Conservation (phyloP, 2,113 vertebrate genomes). For the Pseudorhombus dupliciocellatus region DNA sequence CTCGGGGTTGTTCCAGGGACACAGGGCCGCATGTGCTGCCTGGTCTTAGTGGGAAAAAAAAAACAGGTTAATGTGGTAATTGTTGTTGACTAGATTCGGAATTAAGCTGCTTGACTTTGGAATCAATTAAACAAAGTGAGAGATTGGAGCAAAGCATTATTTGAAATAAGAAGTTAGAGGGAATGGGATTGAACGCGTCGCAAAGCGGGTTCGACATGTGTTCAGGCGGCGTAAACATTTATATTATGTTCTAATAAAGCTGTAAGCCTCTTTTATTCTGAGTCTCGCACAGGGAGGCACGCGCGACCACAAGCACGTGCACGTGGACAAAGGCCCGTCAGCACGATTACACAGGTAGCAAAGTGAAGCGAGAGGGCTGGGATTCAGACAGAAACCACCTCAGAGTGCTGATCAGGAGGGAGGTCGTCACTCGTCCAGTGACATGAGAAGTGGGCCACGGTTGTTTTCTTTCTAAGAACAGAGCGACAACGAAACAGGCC, state of each 20-base stretch:
- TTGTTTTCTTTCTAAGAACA: slow-evolving; percentile 42
- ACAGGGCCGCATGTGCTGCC: slow-evolving; percentile 31
- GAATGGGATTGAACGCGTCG: slow-evolving; percentile 47
- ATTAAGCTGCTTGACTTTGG: slow-evolving; percentile 67
- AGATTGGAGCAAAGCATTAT: slow-evolving; percentile 24
- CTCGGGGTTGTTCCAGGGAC: slow-evolving; percentile 54
- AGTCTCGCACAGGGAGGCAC: slow-evolving; percentile 1
- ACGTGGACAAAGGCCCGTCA: slow-evolving; percentile 6
- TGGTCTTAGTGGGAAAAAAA: slow-evolving; percentile 41
- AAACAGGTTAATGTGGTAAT: slow-evolving; percentile 58
- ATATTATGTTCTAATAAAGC: slow-evolving; percentile 36
- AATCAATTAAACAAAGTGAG: slow-evolving; percentile 73
- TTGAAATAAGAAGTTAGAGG: slow-evolving; percentile 37
- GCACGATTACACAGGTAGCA: neutral
- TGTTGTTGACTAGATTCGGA: slow-evolving; percentile 45
- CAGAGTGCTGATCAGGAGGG: neutral
- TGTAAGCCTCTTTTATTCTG: slow-evolving; percentile 26
- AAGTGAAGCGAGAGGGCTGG: slow-evolving; percentile 9
- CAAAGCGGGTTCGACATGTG: slow-evolving; percentile 45
- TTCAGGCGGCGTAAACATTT: slow-evolving; percentile 28
- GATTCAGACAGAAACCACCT: slow-evolving; percentile 25
- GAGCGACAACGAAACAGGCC: slow-evolving; percentile 12
- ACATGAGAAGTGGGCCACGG: slow-evolving; percentile 24
- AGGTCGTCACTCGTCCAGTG: slow-evolving; percentile 12
- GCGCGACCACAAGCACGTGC: neutral